Evolutionary conservation across 2,888 invertebrate genomes (phyloP).

Genomic region (Trichopria drosophilae): DNA sequence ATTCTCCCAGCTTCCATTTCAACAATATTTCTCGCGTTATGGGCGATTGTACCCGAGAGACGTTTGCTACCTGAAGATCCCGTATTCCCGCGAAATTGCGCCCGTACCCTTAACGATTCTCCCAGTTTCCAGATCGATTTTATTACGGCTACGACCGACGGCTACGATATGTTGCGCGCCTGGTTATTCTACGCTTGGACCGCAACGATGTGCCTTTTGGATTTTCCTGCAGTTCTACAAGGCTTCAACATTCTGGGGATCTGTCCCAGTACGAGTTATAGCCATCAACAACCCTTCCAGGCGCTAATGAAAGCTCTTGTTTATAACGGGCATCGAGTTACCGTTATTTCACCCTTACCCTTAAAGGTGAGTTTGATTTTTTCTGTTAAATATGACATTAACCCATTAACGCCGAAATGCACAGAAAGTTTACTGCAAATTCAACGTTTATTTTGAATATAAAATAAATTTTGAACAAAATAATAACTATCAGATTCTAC

Average conservation of each 20-base stretch:
- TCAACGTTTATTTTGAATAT: too few relatives aligned
- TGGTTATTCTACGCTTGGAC: slow-evolving; percentile 10
- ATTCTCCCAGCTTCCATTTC: slow-evolving; percentile 11
- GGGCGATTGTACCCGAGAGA: slow-evolving; percentile 20
- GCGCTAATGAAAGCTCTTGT: slow-evolving; percentile 51
- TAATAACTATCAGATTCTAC: too few relatives aligned
- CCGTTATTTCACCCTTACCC: slow-evolving; percentile 49
- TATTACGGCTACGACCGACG: slow-evolving; percentile 1
- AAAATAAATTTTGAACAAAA: too few relatives aligned
- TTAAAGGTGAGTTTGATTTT: slow-evolving; percentile 41
- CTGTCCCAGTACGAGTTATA: slow-evolving; percentile 51
- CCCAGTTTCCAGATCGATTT: slow-evolving; percentile 18
- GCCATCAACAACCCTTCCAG: slow-evolving; percentile 53
- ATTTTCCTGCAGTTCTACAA: too few relatives aligned
- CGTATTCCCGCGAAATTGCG: slow-evolving; percentile 1
- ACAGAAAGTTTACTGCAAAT: too few relatives aligned
- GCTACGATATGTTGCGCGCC: slow-evolving; percentile 13
- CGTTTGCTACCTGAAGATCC: neutral
- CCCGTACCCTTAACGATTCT: slow-evolving; percentile 4
- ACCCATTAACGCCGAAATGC: too few relatives aligned
- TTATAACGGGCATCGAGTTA: slow-evolving; percentile 45
- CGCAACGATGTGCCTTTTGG: neutral
- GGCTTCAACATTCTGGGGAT: slow-evolving; percentile 50
- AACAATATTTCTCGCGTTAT: slow-evolving; percentile 15
- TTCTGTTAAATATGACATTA: too few relatives aligned